A percentile compares a stretch with the other conserved stretches of the same genome.
Evolutionary conservation across 2,797 vertebrate genomes (phyloP).

Genomic region (Phataginus tetradactyla): DNA sequence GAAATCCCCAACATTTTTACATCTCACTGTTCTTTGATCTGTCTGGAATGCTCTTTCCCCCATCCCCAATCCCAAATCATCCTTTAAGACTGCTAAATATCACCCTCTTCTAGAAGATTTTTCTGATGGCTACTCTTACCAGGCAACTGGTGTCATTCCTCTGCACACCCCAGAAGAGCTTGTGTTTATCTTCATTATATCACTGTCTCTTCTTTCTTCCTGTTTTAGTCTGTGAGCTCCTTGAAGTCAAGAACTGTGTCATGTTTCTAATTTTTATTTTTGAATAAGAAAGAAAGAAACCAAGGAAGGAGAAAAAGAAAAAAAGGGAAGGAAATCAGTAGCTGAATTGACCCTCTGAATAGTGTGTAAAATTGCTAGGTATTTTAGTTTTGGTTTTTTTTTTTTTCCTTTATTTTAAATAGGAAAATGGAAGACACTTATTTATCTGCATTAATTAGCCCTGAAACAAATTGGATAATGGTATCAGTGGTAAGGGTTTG

Average conservation of each 20-base stretch:
- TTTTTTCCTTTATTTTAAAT: constrained; percentile 26
- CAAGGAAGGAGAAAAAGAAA: neutral
- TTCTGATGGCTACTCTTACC: neutral
- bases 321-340: neutral
- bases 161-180: neutral
- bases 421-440: neutral
- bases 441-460: neutral
- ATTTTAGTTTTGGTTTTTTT: constrained; percentile 25
- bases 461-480: neutral
- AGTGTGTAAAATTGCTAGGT: neutral
- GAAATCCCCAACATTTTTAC: neutral
- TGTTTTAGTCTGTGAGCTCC: neutral
- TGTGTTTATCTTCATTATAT: neutral
- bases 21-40: neutral
- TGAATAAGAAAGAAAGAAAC: neutral
- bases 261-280: constrained; percentile 36
- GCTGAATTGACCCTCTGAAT: neutral
- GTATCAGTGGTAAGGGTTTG: neutral
- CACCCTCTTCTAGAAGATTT: neutral
- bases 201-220: neutral
- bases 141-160: neutral
- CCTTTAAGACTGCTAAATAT: neutral
- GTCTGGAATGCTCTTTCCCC: neutral
- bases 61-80: neutral
- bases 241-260: neutral